phyloP scores from a whole-genome alignment of 1,140 invertebrate species.

The Lasioglossum albipes region DNA sequence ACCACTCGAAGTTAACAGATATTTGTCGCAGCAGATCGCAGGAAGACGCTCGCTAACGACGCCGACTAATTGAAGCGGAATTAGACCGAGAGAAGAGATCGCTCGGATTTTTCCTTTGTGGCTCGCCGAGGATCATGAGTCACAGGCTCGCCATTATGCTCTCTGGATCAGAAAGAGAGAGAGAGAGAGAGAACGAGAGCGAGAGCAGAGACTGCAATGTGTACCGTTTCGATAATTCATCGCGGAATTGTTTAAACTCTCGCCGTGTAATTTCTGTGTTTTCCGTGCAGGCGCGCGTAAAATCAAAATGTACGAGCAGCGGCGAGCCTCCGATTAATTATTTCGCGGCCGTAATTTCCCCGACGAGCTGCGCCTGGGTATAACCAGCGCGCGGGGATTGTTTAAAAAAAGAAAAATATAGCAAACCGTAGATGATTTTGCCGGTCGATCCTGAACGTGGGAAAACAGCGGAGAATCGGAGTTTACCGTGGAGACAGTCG shows the following conservation, averaged over 20 bases:
- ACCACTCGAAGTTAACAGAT: background rate
- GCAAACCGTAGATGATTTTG: background rate
- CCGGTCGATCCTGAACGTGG: too few species aligned
- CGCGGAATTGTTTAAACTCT: constrained; percentile 17
- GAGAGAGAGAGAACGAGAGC: too few species aligned
- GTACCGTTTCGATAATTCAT: background rate
- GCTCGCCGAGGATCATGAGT: background rate
- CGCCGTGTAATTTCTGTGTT: background rate
- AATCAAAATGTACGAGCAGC: constrained; percentile 5
- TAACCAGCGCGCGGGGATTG: too few species aligned
- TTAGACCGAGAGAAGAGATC: background rate
- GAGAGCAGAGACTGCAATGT: too few species aligned
- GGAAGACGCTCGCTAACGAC: too few species aligned
- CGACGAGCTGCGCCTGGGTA: background rate
- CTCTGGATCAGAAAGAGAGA: background rate
- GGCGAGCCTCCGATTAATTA: constrained; percentile 13
- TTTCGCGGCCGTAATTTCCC: constrained; percentile 21
- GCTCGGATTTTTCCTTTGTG: background rate
- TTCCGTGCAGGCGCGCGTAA: background rate
- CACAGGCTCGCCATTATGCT: background rate
- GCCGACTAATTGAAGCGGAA: background rate
- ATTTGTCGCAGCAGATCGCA: too few species aligned
- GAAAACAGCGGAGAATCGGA: too few species aligned
- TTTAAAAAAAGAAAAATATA: too few species aligned
- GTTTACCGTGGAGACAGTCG: too few species aligned